These are phyloP conservation scores for Cecidostiba fungosa DNA, from an alignment of 2,888 invertebrate genomes.

Conservation along the genomic window DNA sequence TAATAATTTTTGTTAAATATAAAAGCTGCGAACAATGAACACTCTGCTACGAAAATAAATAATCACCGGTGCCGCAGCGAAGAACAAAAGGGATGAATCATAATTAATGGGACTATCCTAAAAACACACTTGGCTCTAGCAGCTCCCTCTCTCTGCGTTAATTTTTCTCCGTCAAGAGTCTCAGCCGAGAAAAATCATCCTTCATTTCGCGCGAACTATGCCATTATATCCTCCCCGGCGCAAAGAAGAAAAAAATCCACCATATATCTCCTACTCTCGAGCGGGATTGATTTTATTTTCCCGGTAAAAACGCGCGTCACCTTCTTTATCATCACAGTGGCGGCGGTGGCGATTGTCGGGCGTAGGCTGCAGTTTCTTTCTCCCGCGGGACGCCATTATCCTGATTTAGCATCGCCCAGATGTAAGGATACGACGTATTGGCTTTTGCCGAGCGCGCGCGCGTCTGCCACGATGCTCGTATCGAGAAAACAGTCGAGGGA, in stretches of 20 bases:
- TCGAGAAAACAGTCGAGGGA: neutral
- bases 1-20: neutral
- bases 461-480: neutral
- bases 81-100: neutral
- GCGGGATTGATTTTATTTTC: slow-evolving; percentile 54
- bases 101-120: slow-evolving; percentile 41
- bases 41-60: neutral
- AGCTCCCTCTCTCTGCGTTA: slow-evolving; percentile 6
- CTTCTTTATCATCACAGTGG: slow-evolving; percentile 67
- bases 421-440: slow-evolving; percentile 45
- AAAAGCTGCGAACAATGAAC: no score
- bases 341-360: slow-evolving; percentile 67
- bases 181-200: slow-evolving; percentile 43
- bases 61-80: neutral
- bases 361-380: slow-evolving; percentile 42
- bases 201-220: slow-evolving; percentile 22
- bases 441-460: neutral
- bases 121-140: neutral
- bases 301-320: slow-evolving; percentile 44
- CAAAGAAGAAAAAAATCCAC: slow-evolving; percentile 49
- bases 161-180: slow-evolving; percentile 49
- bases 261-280: slow-evolving; percentile 1
- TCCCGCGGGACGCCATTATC: slow-evolving; percentile 76
- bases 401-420: slow-evolving; percentile 73
- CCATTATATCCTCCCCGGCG: neutral